A percentile compares a stretch with the other conserved stretches of the same genome.
Evolutionary conservation across 2,888 invertebrate genomes (phyloP).

Genomic region (Lymantria dispar): DNA sequence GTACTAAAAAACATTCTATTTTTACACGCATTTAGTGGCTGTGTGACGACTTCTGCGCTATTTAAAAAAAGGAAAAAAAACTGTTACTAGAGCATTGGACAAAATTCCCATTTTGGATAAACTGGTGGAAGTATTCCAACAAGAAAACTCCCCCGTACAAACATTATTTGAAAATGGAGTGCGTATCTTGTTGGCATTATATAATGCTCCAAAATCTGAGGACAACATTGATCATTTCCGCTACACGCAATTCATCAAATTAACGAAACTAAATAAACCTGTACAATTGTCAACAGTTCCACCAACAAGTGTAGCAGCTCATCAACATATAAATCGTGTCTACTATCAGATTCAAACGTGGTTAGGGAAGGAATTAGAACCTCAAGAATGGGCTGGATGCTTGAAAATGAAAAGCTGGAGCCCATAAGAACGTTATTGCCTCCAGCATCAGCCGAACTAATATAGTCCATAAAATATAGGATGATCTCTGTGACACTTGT

Average conservation of each 20-base stretch:
- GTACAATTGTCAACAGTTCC: slow-evolving; percentile 5
- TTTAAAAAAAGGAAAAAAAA: background rate
- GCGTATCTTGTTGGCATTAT: too few relatives aligned
- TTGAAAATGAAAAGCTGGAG: slow-evolving; percentile 39
- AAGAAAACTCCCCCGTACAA: too few relatives aligned
- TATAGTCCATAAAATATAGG: too few relatives aligned
- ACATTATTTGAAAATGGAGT: too few relatives aligned
- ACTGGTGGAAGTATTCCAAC: too few relatives aligned
- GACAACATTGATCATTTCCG: too few relatives aligned
- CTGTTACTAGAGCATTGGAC: background rate
- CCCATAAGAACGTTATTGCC: slow-evolving; percentile 21
- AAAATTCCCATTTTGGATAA: background rate
- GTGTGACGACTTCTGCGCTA: background rate
- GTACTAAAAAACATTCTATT: background rate
- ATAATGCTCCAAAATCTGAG: too few relatives aligned
- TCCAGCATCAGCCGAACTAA: slow-evolving; percentile 14
- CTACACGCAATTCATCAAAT: background rate
- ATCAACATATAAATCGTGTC: too few relatives aligned
- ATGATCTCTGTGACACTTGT: too few relatives aligned
- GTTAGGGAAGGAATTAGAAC: slow-evolving; percentile 34
- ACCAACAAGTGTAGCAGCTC: too few relatives aligned
- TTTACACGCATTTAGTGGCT: background rate
- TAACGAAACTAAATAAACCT: background rate
- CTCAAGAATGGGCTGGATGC: slow-evolving; percentile 32
- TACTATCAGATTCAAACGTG: too few relatives aligned